Evolutionary conservation across 2,113 vertebrate species (phyloP).

Genomic region (Nematolebias whitei): DNA sequence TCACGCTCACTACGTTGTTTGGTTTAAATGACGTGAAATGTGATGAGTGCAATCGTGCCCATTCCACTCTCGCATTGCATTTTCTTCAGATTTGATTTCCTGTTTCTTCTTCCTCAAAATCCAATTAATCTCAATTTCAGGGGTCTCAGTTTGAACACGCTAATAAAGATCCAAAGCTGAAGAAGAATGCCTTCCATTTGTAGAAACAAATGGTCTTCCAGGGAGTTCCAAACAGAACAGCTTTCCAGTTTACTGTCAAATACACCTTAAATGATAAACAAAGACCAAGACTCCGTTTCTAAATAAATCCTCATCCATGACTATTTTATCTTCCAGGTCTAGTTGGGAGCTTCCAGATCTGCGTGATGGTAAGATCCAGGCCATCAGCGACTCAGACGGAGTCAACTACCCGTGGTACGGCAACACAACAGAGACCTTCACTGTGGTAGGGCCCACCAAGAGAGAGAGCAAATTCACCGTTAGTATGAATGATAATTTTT

Average conservation of each 20-base stretch:
- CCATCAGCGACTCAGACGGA: conserved; percentile 96
- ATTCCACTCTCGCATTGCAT: too few relatives aligned
- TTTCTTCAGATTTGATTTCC: too few relatives aligned
- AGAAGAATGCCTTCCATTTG: too few relatives aligned
- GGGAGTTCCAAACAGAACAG: too few relatives aligned
- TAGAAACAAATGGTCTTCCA: too few relatives aligned
- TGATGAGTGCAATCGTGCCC: too few relatives aligned
- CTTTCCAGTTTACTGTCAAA: background rate
- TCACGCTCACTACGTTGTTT: too few relatives aligned
- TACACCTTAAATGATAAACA: background rate
- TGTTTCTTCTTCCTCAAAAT: too few relatives aligned
- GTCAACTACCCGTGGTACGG: conserved; percentile 99
- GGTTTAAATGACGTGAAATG: too few relatives aligned
- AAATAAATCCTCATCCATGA: conserved; percentile 13
- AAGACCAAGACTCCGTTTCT: background rate
- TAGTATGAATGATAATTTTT: conserved; percentile 99
- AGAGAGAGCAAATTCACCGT: conserved; percentile 91
- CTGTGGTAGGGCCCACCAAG: conserved; percentile 91
- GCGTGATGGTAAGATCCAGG: conserved; percentile 88
- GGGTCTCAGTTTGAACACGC: too few relatives aligned
- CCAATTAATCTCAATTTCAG: too few relatives aligned
- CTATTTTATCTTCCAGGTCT: conserved; percentile 81
- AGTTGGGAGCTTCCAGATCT: conserved; percentile 98
- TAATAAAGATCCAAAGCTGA: too few relatives aligned
- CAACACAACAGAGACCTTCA: conserved; percentile 96